Percentiles rank a stretch among this genome's conserved stretches.
phyloP scores from a whole-genome alignment of 2,113 vertebrate species.

The Nestor notabilis region DNA sequence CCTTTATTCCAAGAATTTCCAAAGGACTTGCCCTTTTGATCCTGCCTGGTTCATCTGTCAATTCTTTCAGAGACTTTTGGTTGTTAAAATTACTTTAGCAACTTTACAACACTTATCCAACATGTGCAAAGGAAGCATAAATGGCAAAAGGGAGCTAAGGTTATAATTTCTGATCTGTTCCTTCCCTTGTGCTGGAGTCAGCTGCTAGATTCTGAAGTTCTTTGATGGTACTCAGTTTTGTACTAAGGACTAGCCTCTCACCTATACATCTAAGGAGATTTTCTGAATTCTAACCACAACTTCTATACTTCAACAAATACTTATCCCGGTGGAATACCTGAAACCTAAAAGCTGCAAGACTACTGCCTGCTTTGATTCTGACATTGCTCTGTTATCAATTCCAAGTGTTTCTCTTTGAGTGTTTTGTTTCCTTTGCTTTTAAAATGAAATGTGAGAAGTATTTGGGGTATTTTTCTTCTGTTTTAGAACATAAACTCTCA shows the following conservation, averaged over 20 bases:
- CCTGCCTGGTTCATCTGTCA: neutral
- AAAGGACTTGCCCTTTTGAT: neutral
- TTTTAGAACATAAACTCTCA: neutral
- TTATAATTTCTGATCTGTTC: neutral
- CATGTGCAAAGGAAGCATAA: neutral
- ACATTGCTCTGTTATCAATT: constrained; percentile 18
- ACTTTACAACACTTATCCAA: neutral
- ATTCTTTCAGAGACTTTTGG: neutral
- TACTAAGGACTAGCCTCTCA: constrained; percentile 1
- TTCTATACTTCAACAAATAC: neutral
- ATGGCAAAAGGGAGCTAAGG: neutral
- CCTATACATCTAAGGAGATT: neutral
- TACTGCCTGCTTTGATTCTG: constrained; percentile 46
- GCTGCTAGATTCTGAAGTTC: neutral
- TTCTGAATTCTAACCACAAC: constrained; percentile 21
- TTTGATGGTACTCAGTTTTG: constrained; percentile 32
- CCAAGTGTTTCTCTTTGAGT: constrained; percentile 16
- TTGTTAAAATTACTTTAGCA: neutral
- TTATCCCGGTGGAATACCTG: constrained; percentile 14
- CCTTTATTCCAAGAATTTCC: neutral
- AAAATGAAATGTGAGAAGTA: constrained; percentile 3
- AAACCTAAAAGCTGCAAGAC: constrained; percentile 22
- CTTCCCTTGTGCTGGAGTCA: neutral
- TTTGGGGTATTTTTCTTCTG: neutral
- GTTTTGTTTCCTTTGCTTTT: constrained; percentile 17